phyloP scores from a whole-genome alignment of 2,888 invertebrate genomes.

The Girardia tigrina region DNA sequence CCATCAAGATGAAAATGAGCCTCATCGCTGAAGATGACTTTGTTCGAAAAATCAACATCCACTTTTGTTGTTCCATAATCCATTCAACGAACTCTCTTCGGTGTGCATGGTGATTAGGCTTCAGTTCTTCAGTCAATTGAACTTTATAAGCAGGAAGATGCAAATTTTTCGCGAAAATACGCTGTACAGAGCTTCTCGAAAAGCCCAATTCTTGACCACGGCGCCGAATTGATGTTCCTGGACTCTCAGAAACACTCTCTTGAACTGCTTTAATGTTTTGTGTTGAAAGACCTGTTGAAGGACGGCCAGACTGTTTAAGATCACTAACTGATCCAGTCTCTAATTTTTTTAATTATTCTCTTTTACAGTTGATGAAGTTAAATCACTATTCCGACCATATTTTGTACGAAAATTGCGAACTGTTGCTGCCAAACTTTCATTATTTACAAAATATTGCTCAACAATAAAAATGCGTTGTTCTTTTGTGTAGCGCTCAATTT shows the following conservation, averaged over 20 bases:
- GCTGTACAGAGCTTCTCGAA: background rate
- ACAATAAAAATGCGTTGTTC: no score
- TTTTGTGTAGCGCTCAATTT: no score
- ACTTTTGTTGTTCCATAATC: slow-evolving; percentile 40
- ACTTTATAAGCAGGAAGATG: background rate
- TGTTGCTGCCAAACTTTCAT: no score
- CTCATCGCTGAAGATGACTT: no score
- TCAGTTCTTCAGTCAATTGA: background rate
- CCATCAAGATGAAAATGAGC: no score
- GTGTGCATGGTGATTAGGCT: slow-evolving; percentile 37
- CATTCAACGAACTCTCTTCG: background rate
- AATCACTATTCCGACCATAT: no score
- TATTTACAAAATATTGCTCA: no score
- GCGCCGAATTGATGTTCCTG: background rate
- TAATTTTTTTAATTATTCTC: background rate
- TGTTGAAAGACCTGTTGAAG: background rate
- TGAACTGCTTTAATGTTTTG: background rate
- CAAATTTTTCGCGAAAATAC: background rate
- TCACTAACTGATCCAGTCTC: background rate
- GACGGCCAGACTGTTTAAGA: background rate
- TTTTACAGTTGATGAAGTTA: background rate
- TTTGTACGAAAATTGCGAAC: no score
- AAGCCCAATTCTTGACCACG: background rate
- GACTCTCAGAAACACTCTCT: background rate
- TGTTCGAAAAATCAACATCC: no score